A percentile compares a stretch with the other conserved stretches of the same genome.
Conservation (phyloP, 1,140 invertebrate genomes). For the Lepidotrigona ventralis region DNA sequence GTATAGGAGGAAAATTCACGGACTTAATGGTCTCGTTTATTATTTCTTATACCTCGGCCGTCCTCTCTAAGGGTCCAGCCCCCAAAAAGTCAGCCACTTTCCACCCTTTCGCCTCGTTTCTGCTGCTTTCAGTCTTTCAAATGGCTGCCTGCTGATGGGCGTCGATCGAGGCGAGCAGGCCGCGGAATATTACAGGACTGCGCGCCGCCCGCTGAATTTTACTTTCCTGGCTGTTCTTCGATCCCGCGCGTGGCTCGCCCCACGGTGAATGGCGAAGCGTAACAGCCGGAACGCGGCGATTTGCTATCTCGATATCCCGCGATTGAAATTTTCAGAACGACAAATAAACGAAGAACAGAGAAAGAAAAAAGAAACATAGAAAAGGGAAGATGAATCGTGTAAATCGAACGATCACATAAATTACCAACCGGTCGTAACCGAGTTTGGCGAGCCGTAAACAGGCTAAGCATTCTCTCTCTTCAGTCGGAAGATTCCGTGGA, state of each 20-base stretch:
- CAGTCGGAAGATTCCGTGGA: not conserved
- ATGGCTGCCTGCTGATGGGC: constrained; percentile 30
- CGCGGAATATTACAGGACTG: not conserved
- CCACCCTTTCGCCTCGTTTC: constrained; percentile 46
- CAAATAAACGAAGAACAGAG: not conserved
- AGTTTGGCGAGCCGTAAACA: not conserved
- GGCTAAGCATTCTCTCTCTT: not conserved
- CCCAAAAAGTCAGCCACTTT: constrained; percentile 62
- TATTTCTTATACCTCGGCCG: constrained; percentile 67
- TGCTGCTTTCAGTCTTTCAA: constrained; percentile 43
- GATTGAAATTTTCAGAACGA: not conserved
- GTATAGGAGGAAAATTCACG: constrained; percentile 67
- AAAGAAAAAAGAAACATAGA: too few relatives aligned
- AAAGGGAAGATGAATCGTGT: not conserved
- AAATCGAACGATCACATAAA: not conserved
- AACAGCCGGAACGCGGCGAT: not conserved
- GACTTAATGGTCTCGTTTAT: constrained; percentile 72
- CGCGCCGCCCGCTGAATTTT: not conserved
- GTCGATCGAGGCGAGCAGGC: constrained; percentile 33
- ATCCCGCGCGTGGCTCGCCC: not conserved
- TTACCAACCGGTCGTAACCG: not conserved
- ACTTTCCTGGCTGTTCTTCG: not conserved
- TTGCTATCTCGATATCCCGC: not conserved
- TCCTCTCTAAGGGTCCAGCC: constrained; percentile 54
- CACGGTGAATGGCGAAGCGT: not conserved